Conservation (phyloP, 2,888 invertebrate genomes). For the Drosophila aldrichi region DNA sequence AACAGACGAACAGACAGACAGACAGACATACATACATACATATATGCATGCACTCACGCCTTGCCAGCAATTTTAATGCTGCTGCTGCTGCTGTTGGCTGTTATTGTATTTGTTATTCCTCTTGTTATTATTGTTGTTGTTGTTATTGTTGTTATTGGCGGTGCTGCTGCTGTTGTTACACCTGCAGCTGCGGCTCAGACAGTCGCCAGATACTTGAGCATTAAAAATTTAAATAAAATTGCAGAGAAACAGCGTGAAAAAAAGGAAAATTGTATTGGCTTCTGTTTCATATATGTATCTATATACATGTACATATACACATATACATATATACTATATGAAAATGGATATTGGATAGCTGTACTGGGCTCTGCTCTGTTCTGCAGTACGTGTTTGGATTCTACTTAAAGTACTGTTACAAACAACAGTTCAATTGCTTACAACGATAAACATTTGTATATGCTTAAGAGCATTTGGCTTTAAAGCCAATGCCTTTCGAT, state of each 20-base stretch:
- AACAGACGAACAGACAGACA: slow-evolving; percentile 17
- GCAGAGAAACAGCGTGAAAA: slow-evolving; percentile 55
- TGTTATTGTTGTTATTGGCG: slow-evolving; percentile 25
- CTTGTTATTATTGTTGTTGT: background rate
- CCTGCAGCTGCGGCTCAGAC: slow-evolving; percentile 73
- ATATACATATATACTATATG: slow-evolving; percentile 14
- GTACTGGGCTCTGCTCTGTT: slow-evolving; percentile 3
- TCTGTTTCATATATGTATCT: background rate
- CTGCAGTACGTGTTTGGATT: slow-evolving; percentile 16
- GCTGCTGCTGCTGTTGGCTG: slow-evolving; percentile 33
- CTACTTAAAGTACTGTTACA: slow-evolving; percentile 17
- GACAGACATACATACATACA: background rate
- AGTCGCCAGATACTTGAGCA: slow-evolving; percentile 66
- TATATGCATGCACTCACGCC: slow-evolving; percentile 53
- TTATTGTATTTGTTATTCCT: slow-evolving; percentile 19
- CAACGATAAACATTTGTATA: slow-evolving; percentile 40
- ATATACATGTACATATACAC: background rate
- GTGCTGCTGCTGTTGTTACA: slow-evolving; percentile 45
- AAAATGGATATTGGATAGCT: slow-evolving; percentile 40
- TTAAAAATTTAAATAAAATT: slow-evolving; percentile 77
- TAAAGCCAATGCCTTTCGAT: slow-evolving; percentile 9
- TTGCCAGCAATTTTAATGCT: slow-evolving; percentile 74
- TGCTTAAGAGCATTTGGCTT: slow-evolving; percentile 18
- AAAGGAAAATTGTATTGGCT: slow-evolving; percentile 25
- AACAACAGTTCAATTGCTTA: slow-evolving; percentile 50